Conservation (phyloP, 2,888 invertebrate species). For the Drosophila meridiana region DNA sequence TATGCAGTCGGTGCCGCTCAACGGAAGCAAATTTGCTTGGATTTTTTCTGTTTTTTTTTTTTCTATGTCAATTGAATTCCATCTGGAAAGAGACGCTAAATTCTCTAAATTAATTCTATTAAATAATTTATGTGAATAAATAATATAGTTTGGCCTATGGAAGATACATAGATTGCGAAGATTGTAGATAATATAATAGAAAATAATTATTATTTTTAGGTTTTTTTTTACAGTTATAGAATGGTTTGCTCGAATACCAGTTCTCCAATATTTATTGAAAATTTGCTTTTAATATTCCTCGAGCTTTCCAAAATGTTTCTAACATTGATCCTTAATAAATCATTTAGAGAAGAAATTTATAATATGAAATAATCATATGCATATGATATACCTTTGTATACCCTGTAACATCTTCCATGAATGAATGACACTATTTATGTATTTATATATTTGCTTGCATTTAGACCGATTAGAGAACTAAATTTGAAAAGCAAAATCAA, state of each 20-base stretch:
- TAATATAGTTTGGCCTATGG: neutral
- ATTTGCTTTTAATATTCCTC: no score
- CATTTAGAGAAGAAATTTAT: no score
- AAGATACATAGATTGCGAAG: neutral
- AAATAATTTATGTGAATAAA: slow-evolving; percentile 1
- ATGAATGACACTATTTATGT: neutral
- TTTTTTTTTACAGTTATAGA: no score
- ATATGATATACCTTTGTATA: neutral
- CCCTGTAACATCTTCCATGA: neutral
- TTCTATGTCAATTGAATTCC: neutral
- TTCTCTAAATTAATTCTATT: slow-evolving; percentile 5
- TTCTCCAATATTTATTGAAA: no score
- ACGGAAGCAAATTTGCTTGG: neutral
- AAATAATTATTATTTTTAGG: no score
- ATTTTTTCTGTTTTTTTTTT: neutral
- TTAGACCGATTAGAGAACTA: slow-evolving; percentile 2
- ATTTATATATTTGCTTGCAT: neutral
- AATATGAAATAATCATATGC: no score
- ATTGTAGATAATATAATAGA: no score
- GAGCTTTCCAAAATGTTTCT: no score
- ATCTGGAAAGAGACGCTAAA: neutral
- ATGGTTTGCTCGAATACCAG: no score
- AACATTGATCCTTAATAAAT: no score
- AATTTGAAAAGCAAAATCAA: slow-evolving; percentile 39
- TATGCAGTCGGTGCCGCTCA: neutral